Percentiles rank a stretch among this genome's conserved stretches.
These are phyloP conservation scores for Pedionomus torquatus DNA, from an alignment of 2,113 vertebrate genomes.

Conservation along the genomic window DNA sequence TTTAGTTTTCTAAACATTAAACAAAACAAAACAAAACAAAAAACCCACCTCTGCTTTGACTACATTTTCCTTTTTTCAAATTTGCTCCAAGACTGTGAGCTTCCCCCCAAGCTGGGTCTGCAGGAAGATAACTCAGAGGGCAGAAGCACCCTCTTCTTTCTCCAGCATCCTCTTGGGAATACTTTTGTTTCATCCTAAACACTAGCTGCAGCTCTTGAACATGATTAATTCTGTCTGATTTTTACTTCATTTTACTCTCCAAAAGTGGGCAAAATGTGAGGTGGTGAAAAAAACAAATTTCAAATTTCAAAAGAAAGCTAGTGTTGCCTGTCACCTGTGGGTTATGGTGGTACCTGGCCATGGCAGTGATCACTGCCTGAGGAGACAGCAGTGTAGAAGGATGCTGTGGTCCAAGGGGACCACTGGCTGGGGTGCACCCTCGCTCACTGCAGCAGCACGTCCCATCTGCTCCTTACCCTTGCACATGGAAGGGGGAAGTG, in stretches of 20 bases:
- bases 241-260: neutral
- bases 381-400: neutral
- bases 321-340: neutral
- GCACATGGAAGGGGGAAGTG: neutral
- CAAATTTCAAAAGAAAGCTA: neutral
- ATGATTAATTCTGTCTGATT: neutral
- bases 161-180: neutral
- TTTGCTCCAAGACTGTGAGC: neutral
- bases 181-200: neutral
- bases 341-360: accelerated
- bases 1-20: constrained; percentile 89
- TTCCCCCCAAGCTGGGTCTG: neutral
- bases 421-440: neutral
- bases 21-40: constrained; percentile 77
- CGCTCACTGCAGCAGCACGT: accelerated
- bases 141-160: neutral
- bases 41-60: constrained; percentile 78
- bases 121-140: neutral
- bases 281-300: neutral
- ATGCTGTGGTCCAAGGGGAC: accelerated
- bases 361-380: neutral
- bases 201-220: neutral
- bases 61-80: constrained; percentile 69
- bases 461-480: neutral
- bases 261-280: neutral